Conservation (phyloP, 2,888 invertebrate species). For the Ephialtes manifestator region DNA sequence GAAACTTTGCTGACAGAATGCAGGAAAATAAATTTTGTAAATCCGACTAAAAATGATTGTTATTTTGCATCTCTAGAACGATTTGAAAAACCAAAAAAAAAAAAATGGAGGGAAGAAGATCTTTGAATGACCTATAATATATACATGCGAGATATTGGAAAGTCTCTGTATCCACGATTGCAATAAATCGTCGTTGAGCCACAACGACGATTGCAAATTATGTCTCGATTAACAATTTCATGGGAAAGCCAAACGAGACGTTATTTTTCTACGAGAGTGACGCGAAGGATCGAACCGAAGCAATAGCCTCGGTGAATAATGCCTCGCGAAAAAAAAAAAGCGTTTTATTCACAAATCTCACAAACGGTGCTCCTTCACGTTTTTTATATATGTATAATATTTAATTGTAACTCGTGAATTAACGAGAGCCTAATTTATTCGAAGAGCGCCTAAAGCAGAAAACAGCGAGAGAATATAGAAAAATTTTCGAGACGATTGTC, state of each 20-base stretch:
- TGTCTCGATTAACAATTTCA: constrained; percentile 8
- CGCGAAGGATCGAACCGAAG: constrained; percentile 39
- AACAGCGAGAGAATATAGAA: constrained; percentile 39
- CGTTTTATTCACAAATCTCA: constrained; percentile 69
- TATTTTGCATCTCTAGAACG: not conserved
- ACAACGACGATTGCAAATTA: constrained; percentile 20
- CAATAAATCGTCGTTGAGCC: constrained; percentile 1
- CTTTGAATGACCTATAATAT: not conserved
- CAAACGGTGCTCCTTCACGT: constrained; percentile 77
- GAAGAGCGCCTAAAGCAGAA: constrained; percentile 27
- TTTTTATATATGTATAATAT: constrained; percentile 73
- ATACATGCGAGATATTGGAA: not conserved
- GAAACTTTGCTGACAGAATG: no score
- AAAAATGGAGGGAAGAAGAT: not conserved
- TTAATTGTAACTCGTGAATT: constrained; percentile 35
- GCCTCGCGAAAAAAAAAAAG: constrained; percentile 36
- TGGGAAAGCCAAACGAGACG: constrained; percentile 36
- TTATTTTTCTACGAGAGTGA: constrained; percentile 63
- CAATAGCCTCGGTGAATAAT: constrained; percentile 10
- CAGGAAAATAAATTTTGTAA: no score
- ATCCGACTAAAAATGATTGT: no score
- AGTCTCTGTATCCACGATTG: constrained; percentile 15
- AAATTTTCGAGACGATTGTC: constrained; percentile 8
- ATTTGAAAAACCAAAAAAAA: not conserved
- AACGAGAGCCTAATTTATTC: constrained; percentile 52